These are phyloP conservation scores for Okapia johnstoni DNA, from an alignment of 2,113 vertebrate genomes.

Conservation along the genomic window DNA sequence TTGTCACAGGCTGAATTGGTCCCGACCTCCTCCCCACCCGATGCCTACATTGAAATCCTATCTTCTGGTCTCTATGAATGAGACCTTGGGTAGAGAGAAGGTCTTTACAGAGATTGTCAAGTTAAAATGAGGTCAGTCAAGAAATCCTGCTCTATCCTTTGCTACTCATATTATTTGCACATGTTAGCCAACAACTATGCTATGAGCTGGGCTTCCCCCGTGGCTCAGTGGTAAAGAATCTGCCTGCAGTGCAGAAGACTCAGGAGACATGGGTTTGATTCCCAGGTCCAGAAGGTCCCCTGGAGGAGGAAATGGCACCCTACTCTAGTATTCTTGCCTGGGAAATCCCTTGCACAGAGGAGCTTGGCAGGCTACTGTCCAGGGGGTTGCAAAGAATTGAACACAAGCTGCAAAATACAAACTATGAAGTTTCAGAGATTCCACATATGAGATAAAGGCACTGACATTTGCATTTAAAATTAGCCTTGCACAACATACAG, in stretches of 20 bases:
- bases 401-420: background rate
- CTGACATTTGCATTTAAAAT: background rate
- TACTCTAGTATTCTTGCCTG: background rate
- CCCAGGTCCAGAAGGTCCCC: background rate
- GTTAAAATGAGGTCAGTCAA: background rate
- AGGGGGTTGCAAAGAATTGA: background rate
- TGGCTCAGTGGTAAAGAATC: background rate
- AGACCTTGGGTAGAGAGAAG: background rate
- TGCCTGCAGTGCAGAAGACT: background rate
- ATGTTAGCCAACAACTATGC: accelerated
- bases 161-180: background rate
- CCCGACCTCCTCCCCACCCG: accelerated
- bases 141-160: background rate
- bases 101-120: background rate
- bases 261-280: accelerated
- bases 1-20: background rate
- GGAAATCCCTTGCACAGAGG: background rate
- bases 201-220: background rate
- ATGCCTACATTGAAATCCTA: background rate
- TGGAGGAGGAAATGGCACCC: background rate
- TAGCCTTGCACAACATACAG: background rate
- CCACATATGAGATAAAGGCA: background rate
- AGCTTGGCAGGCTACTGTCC: background rate
- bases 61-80: background rate
- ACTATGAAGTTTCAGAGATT: background rate